phyloP scores from a whole-genome alignment of 2,888 invertebrate genomes.

The Drosophila formosana region DNA sequence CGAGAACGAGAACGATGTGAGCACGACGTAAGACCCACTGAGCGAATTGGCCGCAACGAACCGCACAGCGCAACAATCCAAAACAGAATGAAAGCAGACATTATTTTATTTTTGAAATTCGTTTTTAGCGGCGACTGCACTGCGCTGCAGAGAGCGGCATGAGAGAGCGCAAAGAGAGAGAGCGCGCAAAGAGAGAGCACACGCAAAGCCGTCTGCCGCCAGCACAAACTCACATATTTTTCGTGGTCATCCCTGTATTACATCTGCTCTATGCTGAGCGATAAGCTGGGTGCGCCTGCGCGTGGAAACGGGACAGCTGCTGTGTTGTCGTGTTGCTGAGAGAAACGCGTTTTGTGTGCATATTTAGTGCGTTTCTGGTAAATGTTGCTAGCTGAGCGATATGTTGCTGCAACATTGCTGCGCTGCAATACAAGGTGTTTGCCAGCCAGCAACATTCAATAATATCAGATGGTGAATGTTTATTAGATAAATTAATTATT shows the following conservation, averaged over 20 bases:
- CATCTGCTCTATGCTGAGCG: constrained; percentile 17
- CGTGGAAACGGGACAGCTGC: constrained; percentile 52
- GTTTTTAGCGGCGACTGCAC: constrained; percentile 42
- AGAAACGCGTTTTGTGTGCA: constrained; percentile 55
- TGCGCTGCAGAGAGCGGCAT: constrained; percentile 10
- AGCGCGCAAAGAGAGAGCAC: constrained; percentile 16
- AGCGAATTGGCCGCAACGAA: constrained; percentile 54
- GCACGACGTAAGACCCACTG: constrained; percentile 80
- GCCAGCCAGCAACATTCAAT: background rate
- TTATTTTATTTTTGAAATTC: constrained; percentile 58
- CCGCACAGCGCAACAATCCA: constrained; percentile 61
- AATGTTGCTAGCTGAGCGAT: constrained; percentile 43
- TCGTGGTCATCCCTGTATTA: constrained; percentile 54
- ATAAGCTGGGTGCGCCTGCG: constrained; percentile 61
- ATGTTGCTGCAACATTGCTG: constrained; percentile 66
- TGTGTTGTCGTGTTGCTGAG: constrained; percentile 36
- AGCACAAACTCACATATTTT: constrained; percentile 6
- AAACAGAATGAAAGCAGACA: constrained; percentile 63
- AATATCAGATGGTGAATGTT: too few species aligned
- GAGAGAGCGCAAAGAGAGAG: constrained; percentile 12
- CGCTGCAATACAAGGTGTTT: constrained; percentile 7
- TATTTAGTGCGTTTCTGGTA: constrained; percentile 50
- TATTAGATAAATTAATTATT: background rate
- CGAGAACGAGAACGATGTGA: constrained; percentile 59
- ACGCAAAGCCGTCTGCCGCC: constrained; percentile 28